Evolutionary conservation across 1,140 invertebrate species (phyloP).

Genomic region (Lutraria rhynchaena): DNA sequence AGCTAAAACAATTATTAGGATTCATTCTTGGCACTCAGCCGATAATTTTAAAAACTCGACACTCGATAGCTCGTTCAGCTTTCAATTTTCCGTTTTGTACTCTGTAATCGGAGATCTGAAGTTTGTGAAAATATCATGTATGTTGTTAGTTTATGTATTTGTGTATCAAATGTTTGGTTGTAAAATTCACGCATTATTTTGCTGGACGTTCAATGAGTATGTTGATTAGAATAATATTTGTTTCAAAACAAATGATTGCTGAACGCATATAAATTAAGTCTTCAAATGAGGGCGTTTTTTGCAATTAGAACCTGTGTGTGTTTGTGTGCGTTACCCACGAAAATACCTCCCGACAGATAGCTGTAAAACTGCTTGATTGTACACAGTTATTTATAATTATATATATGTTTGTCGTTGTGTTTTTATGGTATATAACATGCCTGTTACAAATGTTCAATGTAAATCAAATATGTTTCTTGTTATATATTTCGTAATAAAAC

Average conservation of each 20-base stretch:
- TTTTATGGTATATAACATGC: neutral
- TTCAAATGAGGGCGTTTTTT: neutral
- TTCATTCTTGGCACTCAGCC: neutral
- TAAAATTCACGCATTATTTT: too few relatives aligned
- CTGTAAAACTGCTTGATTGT: constrained; percentile 6
- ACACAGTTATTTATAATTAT: neutral
- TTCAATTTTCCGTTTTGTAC: neutral
- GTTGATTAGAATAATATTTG: too few relatives aligned
- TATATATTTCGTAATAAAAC: constrained; percentile 22
- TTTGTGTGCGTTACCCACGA: neutral
- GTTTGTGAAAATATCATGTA: too few relatives aligned
- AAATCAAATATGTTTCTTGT: constrained; percentile 31
- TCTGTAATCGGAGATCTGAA: neutral
- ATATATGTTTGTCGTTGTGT: constrained; percentile 2
- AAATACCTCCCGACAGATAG: constrained; percentile 14
- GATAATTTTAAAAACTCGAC: too few relatives aligned
- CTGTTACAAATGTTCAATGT: constrained; percentile 12
- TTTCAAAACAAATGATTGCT: too few relatives aligned
- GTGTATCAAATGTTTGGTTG: too few relatives aligned
- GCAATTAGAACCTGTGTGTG: neutral
- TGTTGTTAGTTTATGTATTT: too few relatives aligned
- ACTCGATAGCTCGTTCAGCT: too few relatives aligned
- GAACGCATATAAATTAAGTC: too few relatives aligned
- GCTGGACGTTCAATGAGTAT: too few relatives aligned
- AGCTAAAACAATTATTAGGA: neutral